These are phyloP conservation scores for Chelonoidis abingdonii DNA, from an alignment of 2,113 vertebrate genomes.

Conservation along the genomic window DNA sequence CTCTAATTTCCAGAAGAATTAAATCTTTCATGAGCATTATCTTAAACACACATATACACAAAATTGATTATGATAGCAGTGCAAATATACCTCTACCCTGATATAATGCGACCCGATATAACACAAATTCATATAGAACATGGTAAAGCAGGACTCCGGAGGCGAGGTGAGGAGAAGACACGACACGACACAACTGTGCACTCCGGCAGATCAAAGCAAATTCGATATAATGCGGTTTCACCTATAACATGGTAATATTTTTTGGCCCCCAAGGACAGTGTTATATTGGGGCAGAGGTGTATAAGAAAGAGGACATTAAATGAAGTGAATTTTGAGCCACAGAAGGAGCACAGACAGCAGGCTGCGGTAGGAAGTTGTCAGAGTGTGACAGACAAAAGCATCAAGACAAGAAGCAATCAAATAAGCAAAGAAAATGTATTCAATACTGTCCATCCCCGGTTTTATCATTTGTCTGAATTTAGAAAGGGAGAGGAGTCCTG, in stretches of 20 bases:
- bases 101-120: too few relatives aligned
- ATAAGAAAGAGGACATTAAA: not conserved
- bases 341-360: not conserved
- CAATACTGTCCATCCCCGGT: accelerated
- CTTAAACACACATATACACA: not conserved
- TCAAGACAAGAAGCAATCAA: not conserved
- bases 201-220: too few relatives aligned
- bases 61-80: not conserved
- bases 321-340: not conserved
- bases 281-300: too few relatives aligned
- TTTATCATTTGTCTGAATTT: not conserved
- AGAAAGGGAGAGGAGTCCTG: not conserved
- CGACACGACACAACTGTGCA: too few relatives aligned
- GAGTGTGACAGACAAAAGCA: not conserved
- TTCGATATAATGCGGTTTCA: too few relatives aligned
- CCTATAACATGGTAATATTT: too few relatives aligned
- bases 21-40: not conserved
- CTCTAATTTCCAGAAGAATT: not conserved
- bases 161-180: too few relatives aligned
- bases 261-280: too few relatives aligned
- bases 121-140: too few relatives aligned
- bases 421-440: not conserved
- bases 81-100: not conserved
- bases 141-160: too few relatives aligned
- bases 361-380: not conserved